Base-by-base conservation (phyloP, 2,888 invertebrate genomes). In the Campopleginae sp. region DNA sequence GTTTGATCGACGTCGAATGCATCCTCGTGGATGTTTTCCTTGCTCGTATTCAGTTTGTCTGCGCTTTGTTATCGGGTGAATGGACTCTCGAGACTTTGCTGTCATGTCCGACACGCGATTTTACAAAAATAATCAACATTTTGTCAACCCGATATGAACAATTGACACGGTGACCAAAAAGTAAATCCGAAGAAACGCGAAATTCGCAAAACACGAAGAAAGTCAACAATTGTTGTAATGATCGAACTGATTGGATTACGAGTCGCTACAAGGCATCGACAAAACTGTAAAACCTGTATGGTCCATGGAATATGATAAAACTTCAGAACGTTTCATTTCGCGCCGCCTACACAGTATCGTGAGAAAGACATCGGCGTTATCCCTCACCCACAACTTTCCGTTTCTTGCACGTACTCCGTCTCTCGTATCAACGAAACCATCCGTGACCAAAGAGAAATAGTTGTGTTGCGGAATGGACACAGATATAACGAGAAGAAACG, bases 401-500 rank as follows among this genome's bases (percentile, higher is more conserved):
- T 77, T 72, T 65, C 27, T 51, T 83, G 66, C 74, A 33, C 44
- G 48, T 78, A 78, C 66, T 71, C 65, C 68, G 46, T 61, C 71
- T 38, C 17, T 38, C 42, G 42, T 42, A 14, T 23, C 17, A 46
- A 31, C 66, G 38, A 44, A 81, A 78, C 48, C 27, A 27, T 51
- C 12, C 51, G 27, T 12, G 48, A 44, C 31, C 19, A 54, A 27
- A 19, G 23, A 33, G 75, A 33, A 72, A 48, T 46, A n/a, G 66
- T 63, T 27, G 58, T 48, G 68, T 66, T 58, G 68, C 33, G 14
- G 72, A 42, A 51, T 74, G 42, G 19, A 66, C 51, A 46, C 48
- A 46, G 46, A 72, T 44, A 72, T 61, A 76, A 80, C 82, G 61
- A 76, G 80, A 77, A 76, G 82, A 76, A 82, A 82, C 80, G 76